phyloP scores from a whole-genome alignment of 2,113 vertebrate species.

The Hyperoodon ampullatus region DNA sequence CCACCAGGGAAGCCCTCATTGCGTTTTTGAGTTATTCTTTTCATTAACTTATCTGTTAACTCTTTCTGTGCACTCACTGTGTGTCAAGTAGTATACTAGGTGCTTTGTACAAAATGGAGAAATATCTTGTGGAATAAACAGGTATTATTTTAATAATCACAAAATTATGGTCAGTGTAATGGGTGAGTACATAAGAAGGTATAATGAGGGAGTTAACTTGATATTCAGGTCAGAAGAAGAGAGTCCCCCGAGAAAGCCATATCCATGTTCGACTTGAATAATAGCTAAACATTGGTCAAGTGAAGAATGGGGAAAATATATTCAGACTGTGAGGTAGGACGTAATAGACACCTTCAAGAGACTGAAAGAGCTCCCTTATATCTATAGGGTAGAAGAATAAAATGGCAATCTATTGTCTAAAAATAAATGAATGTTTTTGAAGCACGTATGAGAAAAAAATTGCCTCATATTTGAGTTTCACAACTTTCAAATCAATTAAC shows the following conservation, averaged over 20 bases:
- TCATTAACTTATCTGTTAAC: background rate
- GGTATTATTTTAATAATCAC: background rate
- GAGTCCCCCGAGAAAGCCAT: background rate
- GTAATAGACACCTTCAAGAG: background rate
- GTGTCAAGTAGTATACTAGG: background rate
- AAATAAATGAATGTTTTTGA: background rate
- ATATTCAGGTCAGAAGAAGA: background rate
- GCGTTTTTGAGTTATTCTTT: background rate
- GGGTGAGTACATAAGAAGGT: background rate
- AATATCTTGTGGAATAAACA: background rate
- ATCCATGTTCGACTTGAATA: background rate
- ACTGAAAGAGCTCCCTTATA: background rate
- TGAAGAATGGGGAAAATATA: background rate
- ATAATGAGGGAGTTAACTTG: background rate
- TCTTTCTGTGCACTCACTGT: background rate
- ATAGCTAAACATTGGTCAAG: background rate
- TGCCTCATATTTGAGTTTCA: slow-evolving; percentile 30
- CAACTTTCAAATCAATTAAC: slow-evolving; percentile 52
- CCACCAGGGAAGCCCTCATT: no score
- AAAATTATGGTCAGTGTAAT: background rate
- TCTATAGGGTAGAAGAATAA: background rate
- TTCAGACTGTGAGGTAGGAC: background rate
- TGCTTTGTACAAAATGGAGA: background rate
- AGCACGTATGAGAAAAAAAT: slow-evolving; percentile 29
- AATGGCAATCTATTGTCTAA: background rate